phyloP scores from a whole-genome alignment of 2,888 invertebrate species.

The Criorhina ranunculi region DNA sequence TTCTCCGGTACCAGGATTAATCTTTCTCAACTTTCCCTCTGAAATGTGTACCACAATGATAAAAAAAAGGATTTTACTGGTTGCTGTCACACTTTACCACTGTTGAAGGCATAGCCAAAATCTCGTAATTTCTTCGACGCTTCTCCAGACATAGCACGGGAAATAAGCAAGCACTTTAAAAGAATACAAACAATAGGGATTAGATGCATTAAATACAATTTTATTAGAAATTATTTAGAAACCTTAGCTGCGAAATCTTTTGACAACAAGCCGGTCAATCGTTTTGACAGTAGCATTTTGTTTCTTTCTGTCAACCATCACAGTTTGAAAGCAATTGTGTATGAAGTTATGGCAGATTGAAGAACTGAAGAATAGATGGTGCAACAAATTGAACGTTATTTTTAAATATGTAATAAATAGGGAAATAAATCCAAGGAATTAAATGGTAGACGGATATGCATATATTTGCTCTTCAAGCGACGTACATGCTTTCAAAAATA shows the following conservation, averaged over 20 bases:
- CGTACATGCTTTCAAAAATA: too few species aligned
- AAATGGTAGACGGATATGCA: too few species aligned
- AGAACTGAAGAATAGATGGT: not conserved
- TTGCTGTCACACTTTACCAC: slow-evolving; percentile 83
- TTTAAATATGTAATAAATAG: too few species aligned
- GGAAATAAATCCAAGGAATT: too few species aligned
- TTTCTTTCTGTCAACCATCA: not conserved
- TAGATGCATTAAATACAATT: slow-evolving; percentile 15
- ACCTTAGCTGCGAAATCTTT: slow-evolving; percentile 31
- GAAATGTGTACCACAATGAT: slow-evolving; percentile 27
- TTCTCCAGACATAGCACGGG: slow-evolving; percentile 53
- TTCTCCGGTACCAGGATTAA: slow-evolving; percentile 85
- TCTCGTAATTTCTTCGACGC: slow-evolving; percentile 79
- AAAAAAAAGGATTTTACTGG: not conserved
- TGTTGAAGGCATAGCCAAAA: slow-evolving; percentile 87
- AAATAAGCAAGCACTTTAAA: slow-evolving; percentile 35
- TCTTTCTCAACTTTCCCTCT: slow-evolving; percentile 88
- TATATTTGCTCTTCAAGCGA: too few species aligned
- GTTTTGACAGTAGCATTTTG: slow-evolving; percentile 39
- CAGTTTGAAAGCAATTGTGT: slow-evolving; percentile 1
- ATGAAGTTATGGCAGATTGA: not conserved
- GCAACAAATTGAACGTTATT: not conserved
- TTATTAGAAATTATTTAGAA: slow-evolving; percentile 4
- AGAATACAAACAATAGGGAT: slow-evolving; percentile 34
- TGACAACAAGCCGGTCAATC: slow-evolving; percentile 36